Evolutionary conservation across 2,888 invertebrate genomes (phyloP).

Genomic region (Rhopalosiphum nymphaeae): DNA sequence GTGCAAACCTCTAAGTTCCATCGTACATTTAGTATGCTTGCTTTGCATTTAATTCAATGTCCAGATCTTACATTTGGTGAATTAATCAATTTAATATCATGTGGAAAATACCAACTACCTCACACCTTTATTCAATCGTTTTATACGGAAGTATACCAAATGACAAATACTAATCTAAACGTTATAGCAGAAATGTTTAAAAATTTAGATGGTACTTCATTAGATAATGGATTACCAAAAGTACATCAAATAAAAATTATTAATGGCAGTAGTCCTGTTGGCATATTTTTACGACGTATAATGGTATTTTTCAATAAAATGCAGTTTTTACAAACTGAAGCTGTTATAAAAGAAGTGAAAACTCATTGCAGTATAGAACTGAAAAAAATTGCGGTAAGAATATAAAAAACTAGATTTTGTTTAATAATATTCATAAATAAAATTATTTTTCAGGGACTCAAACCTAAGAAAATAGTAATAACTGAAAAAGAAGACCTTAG

Average conservation of each 20-base stretch:
- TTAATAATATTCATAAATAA: not conserved
- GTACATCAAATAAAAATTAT: constrained; percentile 67
- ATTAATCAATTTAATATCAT: constrained; percentile 77
- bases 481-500: constrained; percentile 40
- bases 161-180: constrained; percentile 75
- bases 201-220: constrained; percentile 78
- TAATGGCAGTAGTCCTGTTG: constrained; percentile 73
- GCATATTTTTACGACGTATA: constrained; percentile 85
- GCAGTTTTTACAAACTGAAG: constrained; percentile 84
- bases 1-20: constrained; percentile 30
- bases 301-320: constrained; percentile 85
- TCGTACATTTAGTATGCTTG: constrained; percentile 58
- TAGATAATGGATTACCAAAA: constrained; percentile 72
- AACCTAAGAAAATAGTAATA: not conserved
- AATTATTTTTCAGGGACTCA: constrained; percentile 28
- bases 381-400: constrained; percentile 40
- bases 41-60: constrained; percentile 72
- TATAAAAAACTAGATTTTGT: not conserved
- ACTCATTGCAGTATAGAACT: constrained; percentile 16
- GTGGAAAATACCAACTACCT: constrained; percentile 75
- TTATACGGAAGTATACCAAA: constrained; percentile 74
- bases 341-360: constrained; percentile 51
- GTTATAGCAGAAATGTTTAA: constrained; percentile 76
- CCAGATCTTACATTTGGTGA: constrained; percentile 83
- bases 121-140: constrained; percentile 75